A percentile compares a stretch with the other conserved stretches of the same genome.
Conservation (phyloP, 2,797 vertebrate genomes). For the Pelochelys cantorii region DNA sequence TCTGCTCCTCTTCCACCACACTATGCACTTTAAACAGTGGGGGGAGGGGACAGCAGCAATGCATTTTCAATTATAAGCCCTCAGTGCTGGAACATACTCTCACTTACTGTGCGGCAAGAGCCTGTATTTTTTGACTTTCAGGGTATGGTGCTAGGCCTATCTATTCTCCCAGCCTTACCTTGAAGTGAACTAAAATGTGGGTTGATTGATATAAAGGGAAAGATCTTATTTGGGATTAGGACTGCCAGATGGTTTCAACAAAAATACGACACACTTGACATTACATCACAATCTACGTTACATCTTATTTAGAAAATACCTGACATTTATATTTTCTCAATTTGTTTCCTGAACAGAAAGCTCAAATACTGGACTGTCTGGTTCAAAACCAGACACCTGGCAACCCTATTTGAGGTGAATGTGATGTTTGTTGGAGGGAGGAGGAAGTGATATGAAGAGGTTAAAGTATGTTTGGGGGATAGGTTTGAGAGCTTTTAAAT, state of each 20-base stretch:
- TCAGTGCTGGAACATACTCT: conserved; percentile 15
- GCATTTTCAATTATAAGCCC: conserved; percentile 7
- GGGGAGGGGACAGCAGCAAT: not conserved
- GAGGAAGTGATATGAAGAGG: not conserved
- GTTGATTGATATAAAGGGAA: not conserved
- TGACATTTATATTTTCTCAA: no score
- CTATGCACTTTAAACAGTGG: not conserved
- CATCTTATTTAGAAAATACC: no score
- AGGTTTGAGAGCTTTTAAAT: conserved; percentile 10
- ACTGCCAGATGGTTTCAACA: no score
- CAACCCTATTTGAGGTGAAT: not conserved
- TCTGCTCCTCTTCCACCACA: not conserved
- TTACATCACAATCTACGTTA: no score
- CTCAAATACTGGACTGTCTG: no score
- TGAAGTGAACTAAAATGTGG: not conserved
- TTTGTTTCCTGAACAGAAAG: no score
- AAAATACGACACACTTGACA: no score
- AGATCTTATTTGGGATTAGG: not conserved
- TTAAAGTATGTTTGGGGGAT: not conserved
- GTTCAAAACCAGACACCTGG: no score
- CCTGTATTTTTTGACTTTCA: conserved; percentile 8
- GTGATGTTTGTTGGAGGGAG: not conserved
- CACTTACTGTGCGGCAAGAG: conserved; percentile 28
- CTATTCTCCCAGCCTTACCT: not conserved
- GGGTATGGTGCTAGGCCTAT: not conserved